These are phyloP conservation scores for Brotogeris chrysoptera DNA, from an alignment of 2,797 vertebrate species.

Conservation along the genomic window DNA sequence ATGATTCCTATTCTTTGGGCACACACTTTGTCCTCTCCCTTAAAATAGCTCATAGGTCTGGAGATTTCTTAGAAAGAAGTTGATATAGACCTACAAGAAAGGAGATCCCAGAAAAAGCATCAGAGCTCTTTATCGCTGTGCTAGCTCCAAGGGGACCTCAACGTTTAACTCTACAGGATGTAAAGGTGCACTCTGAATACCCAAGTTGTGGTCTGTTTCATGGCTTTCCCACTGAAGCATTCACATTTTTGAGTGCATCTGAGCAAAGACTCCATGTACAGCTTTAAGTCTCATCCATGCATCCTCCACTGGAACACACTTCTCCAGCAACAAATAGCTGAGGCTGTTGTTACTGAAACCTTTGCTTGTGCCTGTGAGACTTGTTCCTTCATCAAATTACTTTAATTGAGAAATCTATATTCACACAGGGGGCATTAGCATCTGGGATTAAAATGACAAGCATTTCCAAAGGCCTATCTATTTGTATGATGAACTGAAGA, in stretches of 20 bases:
- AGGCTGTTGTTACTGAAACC: conserved; percentile 11
- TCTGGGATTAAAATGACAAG: conserved; percentile 59
- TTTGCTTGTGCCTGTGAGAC: conserved; percentile 8
- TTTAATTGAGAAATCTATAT: conserved; percentile 74
- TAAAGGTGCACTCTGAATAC: neutral
- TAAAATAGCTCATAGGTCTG: neutral
- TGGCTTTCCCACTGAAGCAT: neutral
- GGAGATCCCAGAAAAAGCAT: neutral
- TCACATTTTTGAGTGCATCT: neutral
- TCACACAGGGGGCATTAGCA: conserved; percentile 37
- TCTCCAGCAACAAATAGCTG: neutral
- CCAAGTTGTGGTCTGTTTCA: neutral
- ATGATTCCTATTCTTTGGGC: conserved; percentile 11
- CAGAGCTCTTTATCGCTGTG: neutral
- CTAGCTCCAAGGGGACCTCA: neutral
- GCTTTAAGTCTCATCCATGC: neutral
- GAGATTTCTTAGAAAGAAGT: neutral
- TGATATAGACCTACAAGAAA: neutral
- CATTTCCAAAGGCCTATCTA: conserved; percentile 38
- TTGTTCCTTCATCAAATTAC: conserved; percentile 67
- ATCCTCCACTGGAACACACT: neutral
- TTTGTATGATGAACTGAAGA: conserved; percentile 44
- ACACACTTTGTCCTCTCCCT: neutral
- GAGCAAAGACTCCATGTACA: neutral
- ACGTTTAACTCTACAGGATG: neutral